Base-by-base conservation (phyloP, 2,888 invertebrate species). In the Callyntrura guangdongensis region DNA sequence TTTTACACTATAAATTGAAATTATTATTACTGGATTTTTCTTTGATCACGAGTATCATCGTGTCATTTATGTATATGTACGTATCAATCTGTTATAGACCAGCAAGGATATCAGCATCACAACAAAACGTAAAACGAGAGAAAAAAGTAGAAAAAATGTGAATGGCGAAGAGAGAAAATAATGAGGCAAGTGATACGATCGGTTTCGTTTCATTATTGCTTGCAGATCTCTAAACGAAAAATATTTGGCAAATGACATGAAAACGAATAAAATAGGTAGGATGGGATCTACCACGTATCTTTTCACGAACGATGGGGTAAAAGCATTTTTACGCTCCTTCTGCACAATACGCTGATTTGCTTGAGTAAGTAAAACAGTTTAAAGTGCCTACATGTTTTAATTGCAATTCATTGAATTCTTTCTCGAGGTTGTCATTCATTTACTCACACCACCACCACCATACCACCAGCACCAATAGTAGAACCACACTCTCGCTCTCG, bases 391-490 rank as follows among this genome's bases (percentile, higher is more conserved):
- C 36, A n/a, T 53, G 8, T 61, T 82, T 89, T 89, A 84, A 89
- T 84, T 89, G 89, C 89, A 89, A 84, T 77, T 84, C 89, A 84
- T 89, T 74, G 89, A 64, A 89, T 89, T 84, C 77, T 69, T 84
- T 83, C 53, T n/a, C 77, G 20, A 74, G 72, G 20, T 74, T 89
- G 89, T 89, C 89, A 89, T 83, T 84, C 64, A 74, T 14, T 56
- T 72, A 22, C 22, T 45, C 61, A 82, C 9, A 6, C 59, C 27
- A 25, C 6, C 27, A 14, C 25, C 45, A 47, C 61, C 22, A 82
- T 1, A 6, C 59, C 27, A 25, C 6, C 27, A 14, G 25, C 45
- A 47, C 61, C 22, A n/a, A n/a, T n/a, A n/a, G n/a, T 11, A 61
- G 8, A 53, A 36, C 6, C 36, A 36, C 36, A 36, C 36, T 36